Evolutionary conservation across 2,888 invertebrate species (phyloP).

Genomic region (Gymnosoma rotundatum): DNA sequence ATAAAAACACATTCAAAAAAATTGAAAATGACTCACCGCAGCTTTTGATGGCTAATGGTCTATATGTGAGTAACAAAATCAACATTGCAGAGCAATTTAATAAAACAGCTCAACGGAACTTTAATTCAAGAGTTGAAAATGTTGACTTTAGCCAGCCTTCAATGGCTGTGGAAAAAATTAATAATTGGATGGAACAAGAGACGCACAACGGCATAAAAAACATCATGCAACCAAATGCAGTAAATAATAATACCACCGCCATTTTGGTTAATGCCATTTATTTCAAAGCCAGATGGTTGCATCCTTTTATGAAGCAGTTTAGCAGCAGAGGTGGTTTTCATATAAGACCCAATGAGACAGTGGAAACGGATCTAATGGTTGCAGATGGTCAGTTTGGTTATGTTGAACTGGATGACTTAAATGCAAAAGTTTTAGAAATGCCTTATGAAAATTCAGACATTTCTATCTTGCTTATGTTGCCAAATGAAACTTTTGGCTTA

Average conservation of each 20-base stretch:
- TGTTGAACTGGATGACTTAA: constrained; percentile 82
- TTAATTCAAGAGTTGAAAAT: constrained; percentile 85
- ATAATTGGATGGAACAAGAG: constrained; percentile 90
- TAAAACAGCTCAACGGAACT: constrained; percentile 84
- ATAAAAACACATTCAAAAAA: constrained; percentile 71
- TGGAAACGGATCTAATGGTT: constrained; percentile 88
- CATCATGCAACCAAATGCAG: constrained; percentile 85
- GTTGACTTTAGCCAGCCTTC: constrained; percentile 85
- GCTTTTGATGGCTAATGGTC: constrained; percentile 87
- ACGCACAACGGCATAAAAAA: constrained; percentile 92
- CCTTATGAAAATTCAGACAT: constrained; percentile 87
- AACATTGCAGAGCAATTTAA: constrained; percentile 84
- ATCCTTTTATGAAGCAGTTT: too few relatives aligned
- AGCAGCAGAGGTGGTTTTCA: constrained; percentile 84
- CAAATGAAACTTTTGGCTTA: constrained; percentile 86
- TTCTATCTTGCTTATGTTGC: constrained; percentile 90
- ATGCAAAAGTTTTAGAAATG: constrained; percentile 87
- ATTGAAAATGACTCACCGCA: constrained; percentile 67
- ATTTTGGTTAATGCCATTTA: constrained; percentile 84
- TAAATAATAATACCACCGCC: constrained; percentile 85
- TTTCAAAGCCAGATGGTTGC: too few relatives aligned
- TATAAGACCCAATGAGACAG: constrained; percentile 82
- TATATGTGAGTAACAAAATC: constrained; percentile 85
- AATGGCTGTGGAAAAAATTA: constrained; percentile 85
- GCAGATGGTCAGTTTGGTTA: constrained; percentile 83